Evolutionary conservation across 2,888 invertebrate genomes (phyloP).

Genomic region (Geotrupes spiniger): DNA sequence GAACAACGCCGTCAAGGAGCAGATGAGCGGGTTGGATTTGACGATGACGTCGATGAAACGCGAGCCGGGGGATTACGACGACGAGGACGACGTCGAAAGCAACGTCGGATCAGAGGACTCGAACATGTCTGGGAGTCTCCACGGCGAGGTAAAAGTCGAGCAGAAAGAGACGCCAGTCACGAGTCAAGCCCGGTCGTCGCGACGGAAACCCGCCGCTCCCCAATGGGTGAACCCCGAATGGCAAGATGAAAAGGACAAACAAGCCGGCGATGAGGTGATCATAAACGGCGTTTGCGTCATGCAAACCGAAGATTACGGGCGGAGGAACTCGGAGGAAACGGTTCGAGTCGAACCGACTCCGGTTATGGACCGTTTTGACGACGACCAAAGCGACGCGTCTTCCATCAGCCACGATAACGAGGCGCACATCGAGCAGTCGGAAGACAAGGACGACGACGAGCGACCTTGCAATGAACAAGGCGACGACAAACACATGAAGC

Average conservation of each 20-base stretch:
- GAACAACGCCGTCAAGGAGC: slow-evolving; percentile 68
- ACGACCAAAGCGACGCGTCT: slow-evolving; percentile 55
- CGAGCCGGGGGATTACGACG: slow-evolving; percentile 75
- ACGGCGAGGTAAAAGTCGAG: slow-evolving; percentile 59
- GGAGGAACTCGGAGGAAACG: slow-evolving; percentile 62
- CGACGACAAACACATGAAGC: slow-evolving; percentile 38
- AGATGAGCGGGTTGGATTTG: slow-evolving; percentile 83
- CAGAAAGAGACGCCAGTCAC: slow-evolving; percentile 49
- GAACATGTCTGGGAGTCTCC: slow-evolving; percentile 53
- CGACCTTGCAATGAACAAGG: slow-evolving; percentile 30
- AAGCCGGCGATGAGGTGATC: slow-evolving; percentile 71
- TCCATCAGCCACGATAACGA: slow-evolving; percentile 44
- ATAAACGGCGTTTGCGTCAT: slow-evolving; percentile 93
- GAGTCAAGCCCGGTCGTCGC: slow-evolving; percentile 55
- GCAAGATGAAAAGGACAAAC: slow-evolving; percentile 66
- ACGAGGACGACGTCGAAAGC: slow-evolving; percentile 75
- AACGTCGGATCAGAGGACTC: slow-evolving; percentile 71
- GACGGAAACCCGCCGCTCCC: slow-evolving; percentile 93
- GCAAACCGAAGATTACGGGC: slow-evolving; percentile 74
- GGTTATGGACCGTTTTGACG: slow-evolving; percentile 61
- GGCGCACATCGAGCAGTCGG: slow-evolving; percentile 32
- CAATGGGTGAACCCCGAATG: slow-evolving; percentile 97
- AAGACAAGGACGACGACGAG: slow-evolving; percentile 27
- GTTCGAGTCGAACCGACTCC: slow-evolving; percentile 76
- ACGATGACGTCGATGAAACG: slow-evolving; percentile 79